Percentiles rank a stretch among this genome's conserved stretches.
Evolutionary conservation across 2,888 invertebrate species (phyloP).

Genomic region (Sesia bembeciformis): DNA sequence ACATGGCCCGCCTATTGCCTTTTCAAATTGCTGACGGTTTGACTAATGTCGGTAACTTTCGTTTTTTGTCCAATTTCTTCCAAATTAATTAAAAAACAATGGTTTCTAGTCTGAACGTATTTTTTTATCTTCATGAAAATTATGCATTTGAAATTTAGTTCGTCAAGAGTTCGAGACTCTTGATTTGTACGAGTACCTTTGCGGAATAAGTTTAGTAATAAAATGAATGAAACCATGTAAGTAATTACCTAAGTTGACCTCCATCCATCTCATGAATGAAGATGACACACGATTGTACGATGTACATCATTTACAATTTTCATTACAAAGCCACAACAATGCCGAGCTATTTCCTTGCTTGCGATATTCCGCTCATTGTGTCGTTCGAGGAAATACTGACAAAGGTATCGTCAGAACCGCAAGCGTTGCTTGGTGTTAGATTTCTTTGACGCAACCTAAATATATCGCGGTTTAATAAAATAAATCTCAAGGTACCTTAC

Average conservation of each 20-base stretch:
- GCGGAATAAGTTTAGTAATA: no score
- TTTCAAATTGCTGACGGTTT: no score
- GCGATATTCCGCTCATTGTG: conserved; percentile 9
- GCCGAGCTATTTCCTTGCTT: conserved; percentile 6
- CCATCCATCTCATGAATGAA: background rate
- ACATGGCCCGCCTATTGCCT: no score
- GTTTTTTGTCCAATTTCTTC: no score
- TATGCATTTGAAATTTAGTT: no score
- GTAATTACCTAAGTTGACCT: background rate
- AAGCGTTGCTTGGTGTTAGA: background rate
- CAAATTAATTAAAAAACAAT: no score
- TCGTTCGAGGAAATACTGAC: conserved; percentile 2
- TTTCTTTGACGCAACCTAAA: background rate
- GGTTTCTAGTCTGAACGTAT: no score
- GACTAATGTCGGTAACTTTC: no score
- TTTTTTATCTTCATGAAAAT: no score
- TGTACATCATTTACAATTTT: background rate
- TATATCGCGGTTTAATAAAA: background rate
- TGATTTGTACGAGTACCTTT: no score
- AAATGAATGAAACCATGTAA: background rate
- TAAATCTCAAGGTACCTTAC: no score
- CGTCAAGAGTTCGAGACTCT: no score
- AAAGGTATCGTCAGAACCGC: background rate
- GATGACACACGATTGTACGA: background rate
- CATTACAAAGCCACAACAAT: conserved; percentile 3